Conservation (phyloP, 2,113 vertebrate genomes). For the Phocoena phocoena region DNA sequence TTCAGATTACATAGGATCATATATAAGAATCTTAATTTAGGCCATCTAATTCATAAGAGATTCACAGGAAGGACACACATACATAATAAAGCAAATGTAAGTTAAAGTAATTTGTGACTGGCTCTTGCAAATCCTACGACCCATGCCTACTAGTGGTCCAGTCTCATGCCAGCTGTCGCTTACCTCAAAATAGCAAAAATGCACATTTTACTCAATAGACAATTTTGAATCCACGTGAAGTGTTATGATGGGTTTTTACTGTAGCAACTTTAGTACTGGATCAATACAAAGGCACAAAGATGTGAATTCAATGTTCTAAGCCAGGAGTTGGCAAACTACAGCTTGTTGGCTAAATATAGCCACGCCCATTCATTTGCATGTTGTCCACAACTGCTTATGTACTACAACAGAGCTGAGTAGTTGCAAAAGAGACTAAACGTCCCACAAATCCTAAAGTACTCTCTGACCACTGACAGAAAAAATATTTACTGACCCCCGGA, state of each 20-base stretch:
- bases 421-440: not conserved
- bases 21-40: not conserved
- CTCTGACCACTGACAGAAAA: not conserved
- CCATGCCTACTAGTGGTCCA: not conserved
- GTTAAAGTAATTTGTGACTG: not conserved
- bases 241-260: not conserved
- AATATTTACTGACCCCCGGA: not conserved
- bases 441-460: not conserved
- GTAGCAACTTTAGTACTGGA: not conserved
- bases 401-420: not conserved
- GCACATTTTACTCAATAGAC: not conserved
- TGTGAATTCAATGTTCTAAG: not conserved
- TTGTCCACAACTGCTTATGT: not conserved
- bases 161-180: not conserved
- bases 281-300: not conserved
- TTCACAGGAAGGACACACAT: not conserved
- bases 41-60: not conserved
- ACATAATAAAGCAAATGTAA: not conserved
- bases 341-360: not conserved
- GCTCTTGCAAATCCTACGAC: not conserved
- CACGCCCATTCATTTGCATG: not conserved
- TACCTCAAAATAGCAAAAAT: not conserved
- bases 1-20: not conserved
- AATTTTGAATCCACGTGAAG: not conserved
- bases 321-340: not conserved